Conservation (phyloP, 2,888 invertebrate genomes). For the Calephelis perditalis region DNA sequence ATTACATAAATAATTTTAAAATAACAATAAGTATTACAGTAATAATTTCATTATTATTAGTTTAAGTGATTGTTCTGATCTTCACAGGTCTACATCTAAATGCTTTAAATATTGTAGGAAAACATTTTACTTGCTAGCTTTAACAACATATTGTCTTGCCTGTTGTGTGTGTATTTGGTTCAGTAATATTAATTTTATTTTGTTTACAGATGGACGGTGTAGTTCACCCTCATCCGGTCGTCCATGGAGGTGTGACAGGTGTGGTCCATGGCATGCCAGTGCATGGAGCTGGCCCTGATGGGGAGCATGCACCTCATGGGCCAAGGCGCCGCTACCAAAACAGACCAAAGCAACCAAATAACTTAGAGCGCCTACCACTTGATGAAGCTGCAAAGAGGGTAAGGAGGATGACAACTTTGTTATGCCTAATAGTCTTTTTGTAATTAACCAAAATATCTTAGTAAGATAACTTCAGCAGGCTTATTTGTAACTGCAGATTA, state of each 20-base stretch:
- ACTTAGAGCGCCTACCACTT: slow-evolving; percentile 79
- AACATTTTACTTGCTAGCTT: too few relatives aligned
- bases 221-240: slow-evolving; percentile 57
- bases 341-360: slow-evolving; percentile 60
- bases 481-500: too few relatives aligned
- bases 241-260: slow-evolving; percentile 54
- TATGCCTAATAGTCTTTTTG: too few relatives aligned
- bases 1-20: too few relatives aligned
- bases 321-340: slow-evolving; percentile 65
- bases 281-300: slow-evolving; percentile 63
- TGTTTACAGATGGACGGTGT: slow-evolving; percentile 60
- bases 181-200: not conserved
- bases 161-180: not conserved
- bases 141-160: too few relatives aligned
- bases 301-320: slow-evolving; percentile 60
- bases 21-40: too few relatives aligned
- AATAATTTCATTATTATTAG: too few relatives aligned
- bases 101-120: too few relatives aligned
- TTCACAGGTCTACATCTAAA: too few relatives aligned
- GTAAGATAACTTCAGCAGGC: too few relatives aligned
- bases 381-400: slow-evolving; percentile 85
- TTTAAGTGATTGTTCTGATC: too few relatives aligned
- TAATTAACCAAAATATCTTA: too few relatives aligned
- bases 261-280: slow-evolving; percentile 63
- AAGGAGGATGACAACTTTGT: slow-evolving; percentile 26